Evolutionary conservation across 2,888 invertebrate species (phyloP).

Genomic region (Drosophila imparisetae): DNA sequence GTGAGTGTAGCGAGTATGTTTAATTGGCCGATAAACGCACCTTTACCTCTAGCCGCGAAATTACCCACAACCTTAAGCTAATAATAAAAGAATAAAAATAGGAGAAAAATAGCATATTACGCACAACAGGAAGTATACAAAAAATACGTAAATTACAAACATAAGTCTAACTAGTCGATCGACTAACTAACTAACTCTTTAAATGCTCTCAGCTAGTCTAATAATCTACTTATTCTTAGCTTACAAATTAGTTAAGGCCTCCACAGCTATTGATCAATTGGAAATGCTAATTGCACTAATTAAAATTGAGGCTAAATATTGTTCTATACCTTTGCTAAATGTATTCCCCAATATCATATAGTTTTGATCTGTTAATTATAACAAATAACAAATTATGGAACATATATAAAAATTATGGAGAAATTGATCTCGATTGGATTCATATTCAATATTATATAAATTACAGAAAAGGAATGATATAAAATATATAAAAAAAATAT

Average conservation of each 20-base stretch:
- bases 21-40: conserved; percentile 61
- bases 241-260: conserved; percentile 18
- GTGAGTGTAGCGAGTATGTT: conserved; percentile 34
- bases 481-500: not conserved
- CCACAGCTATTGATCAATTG: not conserved
- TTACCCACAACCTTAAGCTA: conserved; percentile 80
- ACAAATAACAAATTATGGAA: conserved; percentile 2
- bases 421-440: not conserved
- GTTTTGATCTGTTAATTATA: conserved; percentile 35
- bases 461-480: not conserved
- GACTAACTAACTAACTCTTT: not conserved
- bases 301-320: not conserved
- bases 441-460: not conserved
- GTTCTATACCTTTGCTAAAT: conserved; percentile 34
- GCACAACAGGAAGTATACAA: conserved; percentile 35
- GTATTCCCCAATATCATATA: conserved; percentile 42
- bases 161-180: conserved; percentile 5
- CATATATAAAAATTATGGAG: not conserved
- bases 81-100: conserved; percentile 57
- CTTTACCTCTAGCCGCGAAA: conserved; percentile 78
- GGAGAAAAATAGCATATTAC: conserved; percentile 43
- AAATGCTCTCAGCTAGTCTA: not conserved
- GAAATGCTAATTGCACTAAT: not conserved
- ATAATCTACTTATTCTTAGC: conserved; percentile 13
- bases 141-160: conserved; percentile 19